Evolutionary conservation across 2,888 invertebrate genomes (phyloP).

Genomic region (Caenorhabditis imperialis): DNA sequence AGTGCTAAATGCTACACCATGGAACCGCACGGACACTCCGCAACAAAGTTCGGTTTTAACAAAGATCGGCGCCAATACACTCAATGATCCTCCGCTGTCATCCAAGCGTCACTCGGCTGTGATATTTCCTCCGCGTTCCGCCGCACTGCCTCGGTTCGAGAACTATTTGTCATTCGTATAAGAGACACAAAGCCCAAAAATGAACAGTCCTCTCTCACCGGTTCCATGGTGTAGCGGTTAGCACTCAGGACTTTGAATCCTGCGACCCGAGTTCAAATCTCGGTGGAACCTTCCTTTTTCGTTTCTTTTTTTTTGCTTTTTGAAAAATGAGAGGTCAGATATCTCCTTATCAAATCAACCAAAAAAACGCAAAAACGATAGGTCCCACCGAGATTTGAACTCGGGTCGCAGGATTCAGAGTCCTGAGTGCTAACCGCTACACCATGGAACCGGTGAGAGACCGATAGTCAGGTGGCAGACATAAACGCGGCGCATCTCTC

Average conservation of each 20-base stretch:
- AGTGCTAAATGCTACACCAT: constrained; percentile 46
- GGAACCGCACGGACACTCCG: constrained; percentile 14
- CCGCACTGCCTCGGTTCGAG: too few species aligned
- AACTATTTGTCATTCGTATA: too few species aligned
- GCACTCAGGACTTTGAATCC: constrained; percentile 71
- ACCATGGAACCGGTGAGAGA: constrained; percentile 58
- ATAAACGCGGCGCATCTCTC: constrained; percentile 5
- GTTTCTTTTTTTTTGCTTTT: constrained; percentile 2
- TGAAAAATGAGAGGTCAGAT: background rate
- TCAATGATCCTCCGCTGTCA: background rate
- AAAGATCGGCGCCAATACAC: too few species aligned
- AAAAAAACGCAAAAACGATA: constrained; percentile 28
- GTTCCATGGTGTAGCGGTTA: constrained; percentile 72
- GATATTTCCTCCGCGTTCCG: too few species aligned
- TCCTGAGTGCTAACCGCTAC: constrained; percentile 71
- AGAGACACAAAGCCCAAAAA: too few species aligned
- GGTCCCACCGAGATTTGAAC: constrained; percentile 72
- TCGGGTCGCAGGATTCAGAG: constrained; percentile 70
- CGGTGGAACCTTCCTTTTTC: constrained; percentile 66
- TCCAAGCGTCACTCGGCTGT: too few species aligned
- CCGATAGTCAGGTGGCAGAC: background rate
- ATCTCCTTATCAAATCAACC: background rate
- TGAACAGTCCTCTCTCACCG: background rate
- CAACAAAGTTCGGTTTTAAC: background rate
- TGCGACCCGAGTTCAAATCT: constrained; percentile 71